Conservation (phyloP, 1,140 invertebrate genomes). For the Bathynomus jamesi region DNA sequence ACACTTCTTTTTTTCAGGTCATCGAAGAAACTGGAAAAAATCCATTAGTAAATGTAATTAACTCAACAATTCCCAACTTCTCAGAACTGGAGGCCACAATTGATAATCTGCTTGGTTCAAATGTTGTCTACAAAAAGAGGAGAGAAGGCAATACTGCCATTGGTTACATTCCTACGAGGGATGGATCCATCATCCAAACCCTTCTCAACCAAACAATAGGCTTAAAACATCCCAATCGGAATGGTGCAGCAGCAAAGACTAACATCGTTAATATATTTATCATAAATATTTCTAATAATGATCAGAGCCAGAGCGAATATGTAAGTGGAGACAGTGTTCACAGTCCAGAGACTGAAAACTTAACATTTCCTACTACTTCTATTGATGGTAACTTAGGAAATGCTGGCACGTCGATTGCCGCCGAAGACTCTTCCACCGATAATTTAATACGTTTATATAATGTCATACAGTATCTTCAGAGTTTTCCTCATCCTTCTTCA, state of each 20-base stretch:
- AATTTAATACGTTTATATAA: background rate
- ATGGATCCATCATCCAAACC: background rate
- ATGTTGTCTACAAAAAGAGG: background rate
- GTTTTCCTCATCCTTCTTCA: background rate
- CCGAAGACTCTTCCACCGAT: background rate
- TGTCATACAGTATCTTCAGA: background rate
- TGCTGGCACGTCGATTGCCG: background rate
- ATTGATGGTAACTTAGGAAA: conserved; percentile 9
- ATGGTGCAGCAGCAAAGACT: conserved; percentile 7
- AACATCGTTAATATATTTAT: conserved; percentile 35
- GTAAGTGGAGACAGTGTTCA: too few species aligned
- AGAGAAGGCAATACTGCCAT: background rate
- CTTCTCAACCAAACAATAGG: background rate
- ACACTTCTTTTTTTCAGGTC: background rate
- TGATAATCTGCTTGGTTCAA: background rate
- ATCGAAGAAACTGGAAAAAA: background rate
- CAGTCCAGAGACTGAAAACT: too few species aligned
- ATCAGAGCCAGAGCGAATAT: too few species aligned
- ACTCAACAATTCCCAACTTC: background rate
- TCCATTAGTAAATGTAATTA: background rate
- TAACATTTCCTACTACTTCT: too few species aligned
- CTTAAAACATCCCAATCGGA: background rate
- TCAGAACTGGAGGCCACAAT: background rate
- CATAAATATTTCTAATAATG: conserved; percentile 24
- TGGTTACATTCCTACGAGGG: background rate